Evolutionary conservation across 1,140 invertebrate genomes (phyloP).

Genomic region (Probaryconus sp.): DNA sequence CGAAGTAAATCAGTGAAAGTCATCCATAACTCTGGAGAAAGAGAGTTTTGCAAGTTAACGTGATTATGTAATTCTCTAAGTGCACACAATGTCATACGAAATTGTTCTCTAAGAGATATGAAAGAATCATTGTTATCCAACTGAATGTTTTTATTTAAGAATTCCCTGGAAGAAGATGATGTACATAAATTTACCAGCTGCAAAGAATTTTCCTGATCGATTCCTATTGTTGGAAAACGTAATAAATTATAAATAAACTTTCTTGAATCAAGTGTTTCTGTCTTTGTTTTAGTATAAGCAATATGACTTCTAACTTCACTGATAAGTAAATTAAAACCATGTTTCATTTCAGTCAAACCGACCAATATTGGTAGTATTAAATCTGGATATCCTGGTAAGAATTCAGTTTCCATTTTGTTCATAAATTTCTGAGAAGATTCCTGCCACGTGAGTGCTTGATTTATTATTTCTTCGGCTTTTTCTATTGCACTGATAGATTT

Average conservation of each 20-base stretch:
- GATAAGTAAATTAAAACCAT: constrained; percentile 79
- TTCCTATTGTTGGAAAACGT: constrained; percentile 75
- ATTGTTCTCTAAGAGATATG: constrained; percentile 65
- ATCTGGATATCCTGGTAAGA: constrained; percentile 82
- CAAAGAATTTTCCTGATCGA: constrained; percentile 70
- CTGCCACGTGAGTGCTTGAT: constrained; percentile 79
- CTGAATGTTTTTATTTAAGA: constrained; percentile 56
- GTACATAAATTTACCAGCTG: constrained; percentile 75
- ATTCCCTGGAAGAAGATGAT: constrained; percentile 52
- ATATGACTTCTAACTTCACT: constrained; percentile 72
- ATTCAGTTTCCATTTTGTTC: constrained; percentile 78
- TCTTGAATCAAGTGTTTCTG: constrained; percentile 48
- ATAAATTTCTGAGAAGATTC: constrained; percentile 80
- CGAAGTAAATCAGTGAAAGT: constrained; percentile 80
- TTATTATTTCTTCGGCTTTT: constrained; percentile 69
- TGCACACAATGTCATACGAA: constrained; percentile 82
- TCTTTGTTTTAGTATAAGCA: constrained; percentile 31
- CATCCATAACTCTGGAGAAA: constrained; percentile 77
- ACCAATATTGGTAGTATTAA: constrained; percentile 81
- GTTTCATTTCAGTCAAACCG: constrained; percentile 81
- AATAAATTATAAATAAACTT: constrained; percentile 76
- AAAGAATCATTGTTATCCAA: constrained; percentile 21
- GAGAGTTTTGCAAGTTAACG: constrained; percentile 73
- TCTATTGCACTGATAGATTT: constrained; percentile 13
- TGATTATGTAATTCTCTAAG: constrained; percentile 82